Percentiles rank a stretch among this genome's conserved stretches.
Conservation (phyloP, 2,888 invertebrate genomes). For the Nebria brevicollis region DNA sequence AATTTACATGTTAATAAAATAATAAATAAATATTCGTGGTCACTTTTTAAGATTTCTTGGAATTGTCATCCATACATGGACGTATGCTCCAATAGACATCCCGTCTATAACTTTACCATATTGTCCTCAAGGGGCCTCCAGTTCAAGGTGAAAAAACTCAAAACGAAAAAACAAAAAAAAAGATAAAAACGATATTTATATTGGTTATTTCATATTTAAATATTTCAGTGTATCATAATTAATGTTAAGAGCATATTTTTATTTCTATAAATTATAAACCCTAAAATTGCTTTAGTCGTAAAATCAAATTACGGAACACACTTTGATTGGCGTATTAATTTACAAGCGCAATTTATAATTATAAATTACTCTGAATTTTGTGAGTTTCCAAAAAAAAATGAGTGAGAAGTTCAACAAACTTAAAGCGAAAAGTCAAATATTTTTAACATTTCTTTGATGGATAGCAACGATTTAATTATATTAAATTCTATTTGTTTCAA, state of each 20-base stretch:
- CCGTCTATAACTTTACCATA: background rate
- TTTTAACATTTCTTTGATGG: background rate
- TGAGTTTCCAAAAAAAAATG: too few relatives aligned
- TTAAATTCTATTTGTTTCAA: background rate
- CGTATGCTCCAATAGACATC: background rate
- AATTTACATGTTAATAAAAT: background rate
- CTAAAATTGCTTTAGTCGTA: too few relatives aligned
- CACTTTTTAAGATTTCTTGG: background rate
- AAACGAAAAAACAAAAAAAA: background rate
- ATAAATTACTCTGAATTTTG: too few relatives aligned
- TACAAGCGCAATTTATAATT: too few relatives aligned
- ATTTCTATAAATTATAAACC: background rate
- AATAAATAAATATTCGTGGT: background rate
- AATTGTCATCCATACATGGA: background rate
- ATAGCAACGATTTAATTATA: background rate
- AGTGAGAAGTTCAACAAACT: too few relatives aligned
- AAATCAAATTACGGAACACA: too few relatives aligned
- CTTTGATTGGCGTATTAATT: too few relatives aligned
- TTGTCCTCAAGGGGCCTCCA: background rate
- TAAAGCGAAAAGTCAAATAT: background rate
- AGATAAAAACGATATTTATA: background rate
- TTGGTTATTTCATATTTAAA: background rate
- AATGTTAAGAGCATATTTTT: background rate
- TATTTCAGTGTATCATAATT: background rate
- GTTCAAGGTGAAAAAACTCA: background rate